phyloP scores from a whole-genome alignment of 2,888 invertebrate genomes.

The Drosophila formosana region DNA sequence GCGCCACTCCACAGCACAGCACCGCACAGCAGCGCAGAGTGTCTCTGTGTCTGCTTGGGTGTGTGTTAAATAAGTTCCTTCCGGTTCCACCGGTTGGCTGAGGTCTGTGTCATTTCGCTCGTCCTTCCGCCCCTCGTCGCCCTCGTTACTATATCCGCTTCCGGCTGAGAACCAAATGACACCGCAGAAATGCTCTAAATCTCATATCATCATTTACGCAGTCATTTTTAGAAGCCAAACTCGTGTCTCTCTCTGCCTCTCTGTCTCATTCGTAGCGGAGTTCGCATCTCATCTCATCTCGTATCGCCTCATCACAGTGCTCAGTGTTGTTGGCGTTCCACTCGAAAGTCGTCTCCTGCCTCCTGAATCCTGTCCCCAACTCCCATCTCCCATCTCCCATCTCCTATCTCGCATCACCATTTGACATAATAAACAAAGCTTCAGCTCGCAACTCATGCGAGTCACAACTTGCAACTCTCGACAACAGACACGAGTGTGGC shows the following conservation, averaged over 20 bases:
- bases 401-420: conserved; percentile 5
- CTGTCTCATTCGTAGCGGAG: background rate
- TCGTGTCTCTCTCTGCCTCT: background rate
- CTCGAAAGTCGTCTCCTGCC: conserved; percentile 1
- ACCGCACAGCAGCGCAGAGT: background rate
- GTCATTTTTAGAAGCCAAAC: conserved; percentile 64
- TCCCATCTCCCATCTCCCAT: background rate
- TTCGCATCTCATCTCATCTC: conserved; percentile 2
- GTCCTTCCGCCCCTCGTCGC: background rate
- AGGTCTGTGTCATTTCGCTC: conserved; percentile 12
- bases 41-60: conserved; percentile 32
- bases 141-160: conserved; percentile 59
- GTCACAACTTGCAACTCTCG: conserved; percentile 41
- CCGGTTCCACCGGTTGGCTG: conserved; percentile 61
- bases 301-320: conserved; percentile 23
- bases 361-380: too few relatives aligned
- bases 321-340: conserved; percentile 20
- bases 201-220: conserved; percentile 79
- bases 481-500: conserved; percentile 36
- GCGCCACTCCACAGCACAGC: conserved; percentile 13
- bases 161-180: conserved; percentile 66
- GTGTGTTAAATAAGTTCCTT: conserved; percentile 77
- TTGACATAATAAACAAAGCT: conserved; percentile 72
- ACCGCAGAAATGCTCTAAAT: conserved; percentile 77
- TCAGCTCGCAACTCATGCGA: conserved; percentile 74